These are phyloP conservation scores for Meghimatium bilineatum DNA, from an alignment of 2,888 invertebrate genomes.

Conservation along the genomic window DNA sequence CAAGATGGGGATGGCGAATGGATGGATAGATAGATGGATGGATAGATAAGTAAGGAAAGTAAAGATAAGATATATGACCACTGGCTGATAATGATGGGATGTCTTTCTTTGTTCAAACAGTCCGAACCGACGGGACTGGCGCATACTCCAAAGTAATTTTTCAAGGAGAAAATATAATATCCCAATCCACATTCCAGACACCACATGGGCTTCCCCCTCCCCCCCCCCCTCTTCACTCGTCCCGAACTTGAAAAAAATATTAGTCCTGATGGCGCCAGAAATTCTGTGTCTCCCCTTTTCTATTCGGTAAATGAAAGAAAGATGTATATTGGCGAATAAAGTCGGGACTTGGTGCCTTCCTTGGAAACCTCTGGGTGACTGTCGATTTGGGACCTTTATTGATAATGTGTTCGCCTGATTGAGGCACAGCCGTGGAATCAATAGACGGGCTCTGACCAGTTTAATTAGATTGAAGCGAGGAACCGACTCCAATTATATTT, in stretches of 20 bases:
- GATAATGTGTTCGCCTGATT: conserved; percentile 55
- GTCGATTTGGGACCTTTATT: conserved; percentile 51
- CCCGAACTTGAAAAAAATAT: conserved; percentile 27
- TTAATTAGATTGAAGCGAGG: conserved; percentile 55
- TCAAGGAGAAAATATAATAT: conserved; percentile 20
- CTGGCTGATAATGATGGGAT: background rate
- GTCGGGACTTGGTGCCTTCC: conserved; percentile 23
- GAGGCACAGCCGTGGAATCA: conserved; percentile 53
- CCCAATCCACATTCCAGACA: conserved; percentile 22
- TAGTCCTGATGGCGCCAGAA: conserved; percentile 38
- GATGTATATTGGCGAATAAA: conserved; percentile 44
- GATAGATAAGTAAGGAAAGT: background rate
- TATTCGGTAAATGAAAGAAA: conserved; percentile 43
- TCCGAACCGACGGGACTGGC: background rate
- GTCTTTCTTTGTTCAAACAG: background rate
- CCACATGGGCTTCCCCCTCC: background rate
- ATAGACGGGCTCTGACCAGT: conserved; percentile 53
- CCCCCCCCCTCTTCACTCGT: background rate
- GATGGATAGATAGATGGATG: conserved; percentile 1
- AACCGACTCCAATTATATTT: conserved; percentile 20
- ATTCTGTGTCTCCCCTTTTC: conserved; percentile 24
- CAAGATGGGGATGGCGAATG: too few relatives aligned
- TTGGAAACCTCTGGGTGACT: conserved; percentile 42
- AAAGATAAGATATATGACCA: background rate
- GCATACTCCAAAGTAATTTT: background rate